Base-by-base conservation (phyloP, 2,113 vertebrate species). In the Scatophagus argus region DNA sequence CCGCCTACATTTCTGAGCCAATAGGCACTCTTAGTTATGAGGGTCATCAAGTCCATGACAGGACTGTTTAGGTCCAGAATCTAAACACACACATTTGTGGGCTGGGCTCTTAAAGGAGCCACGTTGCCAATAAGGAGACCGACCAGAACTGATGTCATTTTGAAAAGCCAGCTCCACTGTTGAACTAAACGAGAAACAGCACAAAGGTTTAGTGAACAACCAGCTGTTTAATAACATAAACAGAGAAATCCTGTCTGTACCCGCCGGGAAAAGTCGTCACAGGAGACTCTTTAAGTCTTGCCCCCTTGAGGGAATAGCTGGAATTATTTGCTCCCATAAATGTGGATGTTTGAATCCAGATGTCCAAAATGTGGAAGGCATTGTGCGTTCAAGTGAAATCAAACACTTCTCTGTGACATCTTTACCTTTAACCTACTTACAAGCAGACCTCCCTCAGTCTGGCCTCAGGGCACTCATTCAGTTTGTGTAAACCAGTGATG, bases 381-480 rank as follows among this genome's bases (percentile, higher is more conserved):
- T 58, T 7, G n/a, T 82, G 49, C 60, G 63, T 56, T 62, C 10
- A 11, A 49, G 73, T 47, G 49, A 59, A 77, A 80, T 74, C 16
- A 54, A 79, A 74, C 62, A 47, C 34, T 66, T 25, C 39, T 56
- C 49, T 83, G 46, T 77, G 69, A 87, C 74, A 84, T 85, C 69
- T 74, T 89, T 73, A 79, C 83, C 84, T 92, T 89, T 86, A 65
- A 55, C 89, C 85, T 32, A 87, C 29, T 88, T 81, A 52, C 51
- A 14, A 19, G 17, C 2, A 77, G 44, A 71, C 62, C 54, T 47
- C 65, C 55, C 52, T 62, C 43, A 43, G 17, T 7, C 47, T 43
- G 38, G 31, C 46, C 44, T 80, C 49, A 29, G 11, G 17, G 17
- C 4, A 70, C 25, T 62, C 47, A 65, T 8, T 14, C 27, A 8